phyloP scores from a whole-genome alignment of 2,888 invertebrate genomes.

The Drosophila koepferae region DNA sequence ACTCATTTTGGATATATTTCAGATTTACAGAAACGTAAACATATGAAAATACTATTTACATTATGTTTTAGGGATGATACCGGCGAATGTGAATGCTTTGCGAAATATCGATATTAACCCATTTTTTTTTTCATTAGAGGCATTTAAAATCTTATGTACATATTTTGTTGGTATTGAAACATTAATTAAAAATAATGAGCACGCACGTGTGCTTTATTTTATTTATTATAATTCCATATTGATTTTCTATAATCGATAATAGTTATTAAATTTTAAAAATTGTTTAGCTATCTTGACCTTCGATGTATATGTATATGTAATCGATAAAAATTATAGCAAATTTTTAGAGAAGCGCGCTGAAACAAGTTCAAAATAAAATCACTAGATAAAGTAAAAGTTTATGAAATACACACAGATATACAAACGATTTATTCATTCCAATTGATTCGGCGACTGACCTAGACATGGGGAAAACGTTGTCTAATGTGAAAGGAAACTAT shows the following conservation, averaged over 20 bases:
- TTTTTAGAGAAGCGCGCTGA: neutral
- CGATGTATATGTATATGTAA: neutral
- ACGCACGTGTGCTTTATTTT: too few species aligned
- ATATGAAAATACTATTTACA: neutral
- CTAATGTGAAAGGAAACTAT: too few species aligned
- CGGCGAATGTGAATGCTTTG: neutral
- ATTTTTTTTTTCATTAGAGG: neutral
- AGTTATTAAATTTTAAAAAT: neutral
- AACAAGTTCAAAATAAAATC: neutral
- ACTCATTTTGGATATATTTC: conserved; percentile 43
- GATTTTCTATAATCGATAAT: neutral
- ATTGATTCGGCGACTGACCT: too few species aligned
- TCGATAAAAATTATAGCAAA: neutral
- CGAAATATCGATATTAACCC: neutral
- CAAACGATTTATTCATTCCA: neutral
- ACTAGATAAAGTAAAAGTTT: neutral
- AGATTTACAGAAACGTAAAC: neutral
- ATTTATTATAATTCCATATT: neutral
- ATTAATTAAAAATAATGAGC: too few species aligned
- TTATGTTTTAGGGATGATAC: neutral
- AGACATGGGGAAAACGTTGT: too few species aligned
- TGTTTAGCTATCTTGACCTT: neutral
- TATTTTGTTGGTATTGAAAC: too few species aligned
- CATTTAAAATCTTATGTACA: neutral
- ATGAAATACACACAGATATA: neutral